Conservation (phyloP, 2,113 vertebrate species). For the Haemorhous mexicanus region DNA sequence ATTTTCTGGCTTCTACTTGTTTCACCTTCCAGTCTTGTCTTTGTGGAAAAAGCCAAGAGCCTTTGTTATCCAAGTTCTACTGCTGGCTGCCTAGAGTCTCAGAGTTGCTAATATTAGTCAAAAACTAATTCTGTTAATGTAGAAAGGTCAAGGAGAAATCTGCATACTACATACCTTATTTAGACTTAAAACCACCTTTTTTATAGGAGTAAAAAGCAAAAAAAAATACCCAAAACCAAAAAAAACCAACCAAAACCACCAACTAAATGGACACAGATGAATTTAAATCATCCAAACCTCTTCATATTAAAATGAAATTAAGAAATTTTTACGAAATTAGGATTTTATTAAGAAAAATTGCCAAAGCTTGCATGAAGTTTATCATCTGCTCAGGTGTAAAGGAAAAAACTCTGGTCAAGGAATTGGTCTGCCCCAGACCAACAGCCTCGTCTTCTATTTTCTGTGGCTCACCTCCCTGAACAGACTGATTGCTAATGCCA, state of each 20-base stretch:
- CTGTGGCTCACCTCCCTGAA: background rate
- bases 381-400: background rate
- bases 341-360: background rate
- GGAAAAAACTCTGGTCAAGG: background rate
- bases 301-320: background rate
- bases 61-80: background rate
- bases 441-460: background rate
- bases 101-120: background rate
- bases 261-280: background rate
- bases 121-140: background rate
- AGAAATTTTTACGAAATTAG: background rate
- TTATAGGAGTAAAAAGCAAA: background rate
- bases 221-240: background rate
- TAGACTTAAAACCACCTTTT: accelerated
- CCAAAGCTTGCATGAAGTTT: background rate
- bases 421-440: background rate
- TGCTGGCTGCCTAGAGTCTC: background rate
- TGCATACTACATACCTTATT: background rate
- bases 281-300: background rate
- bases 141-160: background rate
- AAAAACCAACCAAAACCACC: background rate
- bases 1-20: constrained; percentile 4
- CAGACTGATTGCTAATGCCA: background rate
- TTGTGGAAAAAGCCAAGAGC: background rate
- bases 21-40: background rate